phyloP scores from a whole-genome alignment of 2,113 vertebrate genomes.

The Pteruthius melanotis region DNA sequence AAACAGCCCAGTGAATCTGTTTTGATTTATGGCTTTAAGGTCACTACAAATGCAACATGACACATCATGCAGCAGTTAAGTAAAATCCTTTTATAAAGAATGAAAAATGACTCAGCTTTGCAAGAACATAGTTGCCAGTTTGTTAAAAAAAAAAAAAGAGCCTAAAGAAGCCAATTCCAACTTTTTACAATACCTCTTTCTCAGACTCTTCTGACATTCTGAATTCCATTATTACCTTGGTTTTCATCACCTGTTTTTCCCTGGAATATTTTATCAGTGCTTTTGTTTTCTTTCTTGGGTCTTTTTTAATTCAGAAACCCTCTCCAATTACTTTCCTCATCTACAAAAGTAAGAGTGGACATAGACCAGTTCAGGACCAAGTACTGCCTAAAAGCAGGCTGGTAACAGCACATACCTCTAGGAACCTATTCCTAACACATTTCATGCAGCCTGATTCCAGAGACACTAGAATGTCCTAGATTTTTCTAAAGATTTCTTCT shows the following conservation, averaged over 20 bases:
- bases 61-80: neutral
- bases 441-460: neutral
- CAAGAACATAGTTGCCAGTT: neutral
- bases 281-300: neutral
- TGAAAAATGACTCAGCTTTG: neutral
- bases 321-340: neutral
- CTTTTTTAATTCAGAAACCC: neutral
- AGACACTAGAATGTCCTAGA: neutral
- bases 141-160: neutral
- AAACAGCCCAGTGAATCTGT: neutral
- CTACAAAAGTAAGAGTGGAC: neutral
- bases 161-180: neutral
- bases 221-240: neutral
- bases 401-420: neutral
- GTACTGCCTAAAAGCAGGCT: neutral
- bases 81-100: neutral
- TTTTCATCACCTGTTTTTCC: neutral
- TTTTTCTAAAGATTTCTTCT: neutral
- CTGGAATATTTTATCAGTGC: neutral
- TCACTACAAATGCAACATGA: neutral
- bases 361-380: neutral
- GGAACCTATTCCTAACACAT: neutral
- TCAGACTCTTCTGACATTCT: neutral
- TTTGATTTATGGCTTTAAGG: slow-evolving; percentile 15
- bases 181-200: neutral